A percentile compares a stretch with the other conserved stretches of the same genome.
These are phyloP conservation scores for Nomada ruficornis DNA, from an alignment of 2,888 invertebrate genomes.

Conservation along the genomic window DNA sequence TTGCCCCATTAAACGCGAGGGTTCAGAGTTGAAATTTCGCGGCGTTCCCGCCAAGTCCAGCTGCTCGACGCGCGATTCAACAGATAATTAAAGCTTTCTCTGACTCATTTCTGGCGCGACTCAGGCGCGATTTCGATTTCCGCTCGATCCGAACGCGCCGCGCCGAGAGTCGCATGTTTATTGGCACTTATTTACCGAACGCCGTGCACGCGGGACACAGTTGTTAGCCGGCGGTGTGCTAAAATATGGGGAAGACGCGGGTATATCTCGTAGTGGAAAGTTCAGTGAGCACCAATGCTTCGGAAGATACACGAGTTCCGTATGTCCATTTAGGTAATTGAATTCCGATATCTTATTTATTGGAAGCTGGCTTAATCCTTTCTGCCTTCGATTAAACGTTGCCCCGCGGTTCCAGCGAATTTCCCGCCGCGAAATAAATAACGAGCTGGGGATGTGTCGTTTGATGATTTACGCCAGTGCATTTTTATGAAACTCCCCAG, in stretches of 20 bases:
- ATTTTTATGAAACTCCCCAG: no score
- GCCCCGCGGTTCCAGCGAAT: no score
- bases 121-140: slow-evolving; percentile 38
- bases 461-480: no score
- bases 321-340: slow-evolving; percentile 16
- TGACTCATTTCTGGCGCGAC: slow-evolving; percentile 20
- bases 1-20: slow-evolving; percentile 52
- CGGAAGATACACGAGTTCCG: background rate
- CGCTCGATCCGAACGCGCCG: background rate
- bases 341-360: slow-evolving; percentile 4
- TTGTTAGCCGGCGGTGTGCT: slow-evolving; percentile 13
- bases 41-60: slow-evolving; percentile 8
- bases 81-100: slow-evolving; percentile 57
- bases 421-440: no score
- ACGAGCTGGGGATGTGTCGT: no score
- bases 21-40: slow-evolving; percentile 55
- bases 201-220: slow-evolving; percentile 20
- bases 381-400: no score
- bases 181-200: slow-evolving; percentile 36
- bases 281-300: slow-evolving; percentile 3
- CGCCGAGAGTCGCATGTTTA: slow-evolving; percentile 44
- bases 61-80: slow-evolving; percentile 26
- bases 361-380: background rate
- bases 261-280: slow-evolving; percentile 27
- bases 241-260: slow-evolving; percentile 17